Conservation (phyloP, 1,140 invertebrate species). For the Caenorhabditis elegans region DNA sequence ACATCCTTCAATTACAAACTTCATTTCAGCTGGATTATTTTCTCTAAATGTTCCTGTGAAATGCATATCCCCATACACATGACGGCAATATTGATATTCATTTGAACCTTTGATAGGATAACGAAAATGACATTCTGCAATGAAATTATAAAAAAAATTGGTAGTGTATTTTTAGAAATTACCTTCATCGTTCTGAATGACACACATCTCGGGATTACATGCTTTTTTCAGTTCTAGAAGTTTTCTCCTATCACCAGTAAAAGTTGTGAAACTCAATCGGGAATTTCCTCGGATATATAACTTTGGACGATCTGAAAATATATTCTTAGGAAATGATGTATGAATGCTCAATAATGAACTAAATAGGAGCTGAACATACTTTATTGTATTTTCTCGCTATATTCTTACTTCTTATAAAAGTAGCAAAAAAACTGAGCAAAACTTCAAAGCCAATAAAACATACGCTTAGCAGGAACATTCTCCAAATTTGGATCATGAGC, state of each 20-base stretch:
- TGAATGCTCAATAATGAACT: no score
- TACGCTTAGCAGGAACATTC: background rate
- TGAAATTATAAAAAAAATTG: background rate
- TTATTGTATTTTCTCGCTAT: no score
- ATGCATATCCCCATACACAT: slow-evolving; percentile 8
- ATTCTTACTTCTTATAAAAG: no score
- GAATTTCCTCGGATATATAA: background rate
- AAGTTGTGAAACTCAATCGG: background rate
- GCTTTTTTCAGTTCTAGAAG: background rate
- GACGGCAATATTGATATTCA: background rate
- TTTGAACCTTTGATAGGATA: background rate
- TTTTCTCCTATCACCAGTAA: background rate
- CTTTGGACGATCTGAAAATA: background rate
- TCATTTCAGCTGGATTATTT: background rate
- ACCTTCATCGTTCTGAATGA: background rate
- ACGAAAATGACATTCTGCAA: background rate
- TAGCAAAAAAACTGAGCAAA: no score
- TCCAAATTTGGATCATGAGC: background rate
- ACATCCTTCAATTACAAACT: background rate
- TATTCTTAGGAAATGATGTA: background rate
- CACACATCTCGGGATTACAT: background rate
- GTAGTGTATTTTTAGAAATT: background rate
- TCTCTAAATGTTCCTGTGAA: background rate
- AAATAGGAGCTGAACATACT: no score
- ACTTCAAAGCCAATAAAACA: background rate